These are phyloP conservation scores for Ceratitis capitata DNA, from an alignment of 1,140 invertebrate species.

Conservation along the genomic window DNA sequence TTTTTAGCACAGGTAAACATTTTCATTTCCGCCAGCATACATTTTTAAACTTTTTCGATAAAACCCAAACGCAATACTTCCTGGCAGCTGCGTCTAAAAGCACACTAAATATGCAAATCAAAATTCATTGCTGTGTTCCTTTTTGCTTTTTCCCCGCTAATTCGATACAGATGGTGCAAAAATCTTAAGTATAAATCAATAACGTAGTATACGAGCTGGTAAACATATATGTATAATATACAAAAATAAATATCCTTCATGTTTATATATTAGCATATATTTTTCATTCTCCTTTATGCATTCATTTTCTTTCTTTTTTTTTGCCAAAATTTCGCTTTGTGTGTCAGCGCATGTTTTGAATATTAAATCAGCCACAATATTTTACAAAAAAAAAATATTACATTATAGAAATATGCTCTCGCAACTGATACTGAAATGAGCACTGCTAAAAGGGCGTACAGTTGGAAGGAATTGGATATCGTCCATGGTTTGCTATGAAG, in stretches of 20 bases:
- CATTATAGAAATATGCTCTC: background rate
- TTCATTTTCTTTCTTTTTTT: too few species aligned
- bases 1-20: too few species aligned
- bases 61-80: background rate
- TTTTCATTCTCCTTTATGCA: too few species aligned
- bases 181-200: conserved; percentile 15
- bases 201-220: background rate
- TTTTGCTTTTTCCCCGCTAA: background rate
- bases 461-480: background rate
- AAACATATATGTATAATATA: background rate
- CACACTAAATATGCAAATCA: background rate
- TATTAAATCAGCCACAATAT: background rate
- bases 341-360: conserved; percentile 21
- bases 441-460: background rate
- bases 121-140: background rate
- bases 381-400: background rate
- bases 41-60: too few species aligned
- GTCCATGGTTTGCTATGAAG: background rate
- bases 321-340: background rate
- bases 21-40: too few species aligned
- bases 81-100: background rate
- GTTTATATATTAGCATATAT: background rate
- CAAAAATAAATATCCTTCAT: background rate
- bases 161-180: background rate
- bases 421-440: background rate